Evolutionary conservation across 2,888 invertebrate genomes (phyloP).

Genomic region (Netelia fuscicornis): DNA sequence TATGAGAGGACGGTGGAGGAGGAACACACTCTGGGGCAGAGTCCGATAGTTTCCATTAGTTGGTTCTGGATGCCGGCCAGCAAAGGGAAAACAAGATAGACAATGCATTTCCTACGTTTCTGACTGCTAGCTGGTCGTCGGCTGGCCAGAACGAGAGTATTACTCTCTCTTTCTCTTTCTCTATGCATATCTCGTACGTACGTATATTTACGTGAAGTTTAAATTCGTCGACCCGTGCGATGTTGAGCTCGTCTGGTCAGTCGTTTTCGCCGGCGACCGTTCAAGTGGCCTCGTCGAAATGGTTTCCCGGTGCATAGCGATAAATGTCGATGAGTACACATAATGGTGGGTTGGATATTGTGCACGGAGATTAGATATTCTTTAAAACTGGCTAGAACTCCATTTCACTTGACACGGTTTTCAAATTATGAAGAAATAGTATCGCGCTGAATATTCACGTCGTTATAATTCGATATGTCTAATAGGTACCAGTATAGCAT

Average conservation of each 20-base stretch:
- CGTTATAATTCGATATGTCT: neutral
- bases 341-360: neutral
- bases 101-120: constrained; percentile 68
- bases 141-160: constrained; percentile 35
- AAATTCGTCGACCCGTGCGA: constrained; percentile 46
- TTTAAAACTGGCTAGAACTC: neutral
- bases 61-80: constrained; percentile 71
- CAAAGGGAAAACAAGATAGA: constrained; percentile 69
- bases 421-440: neutral
- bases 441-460: neutral
- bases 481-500: neutral
- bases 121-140: constrained; percentile 49
- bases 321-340: constrained; percentile 2
- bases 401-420: neutral
- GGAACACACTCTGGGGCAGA: constrained; percentile 36
- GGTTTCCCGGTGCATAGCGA: constrained; percentile 3
- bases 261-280: constrained; percentile 44
- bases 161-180: neutral
- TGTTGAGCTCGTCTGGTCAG: constrained; percentile 17
- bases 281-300: constrained; percentile 38
- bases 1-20: constrained; percentile 13
- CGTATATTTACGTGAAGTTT: constrained; percentile 50
- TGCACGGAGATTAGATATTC: neutral
- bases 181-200: neutral
- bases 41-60: constrained; percentile 73